Evolutionary conservation across 1,140 invertebrate genomes (phyloP).

Genomic region (Drosophila biarmipes): DNA sequence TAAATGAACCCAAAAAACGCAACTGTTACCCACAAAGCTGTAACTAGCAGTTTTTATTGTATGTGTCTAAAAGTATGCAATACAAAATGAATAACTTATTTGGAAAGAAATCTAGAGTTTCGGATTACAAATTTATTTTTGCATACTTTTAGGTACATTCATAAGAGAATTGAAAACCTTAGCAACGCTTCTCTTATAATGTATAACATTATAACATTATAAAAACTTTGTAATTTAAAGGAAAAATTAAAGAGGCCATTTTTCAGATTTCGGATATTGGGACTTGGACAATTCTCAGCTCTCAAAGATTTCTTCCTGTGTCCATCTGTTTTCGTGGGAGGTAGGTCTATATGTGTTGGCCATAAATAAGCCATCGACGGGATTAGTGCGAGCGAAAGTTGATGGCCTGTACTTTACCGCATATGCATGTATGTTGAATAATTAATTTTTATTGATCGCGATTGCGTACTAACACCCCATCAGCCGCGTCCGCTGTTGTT

Average conservation of each 20-base stretch:
- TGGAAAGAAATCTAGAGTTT: no score
- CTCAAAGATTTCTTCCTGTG: not conserved
- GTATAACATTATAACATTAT: no score
- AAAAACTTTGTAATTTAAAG: no score
- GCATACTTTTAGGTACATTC: not conserved
- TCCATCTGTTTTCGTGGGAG: not conserved
- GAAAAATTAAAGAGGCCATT: no score
- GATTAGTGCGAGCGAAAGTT: slow-evolving; percentile 66
- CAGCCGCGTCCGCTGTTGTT: slow-evolving; percentile 48
- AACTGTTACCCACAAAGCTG: no score
- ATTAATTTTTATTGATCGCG: slow-evolving; percentile 82
- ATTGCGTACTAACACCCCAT: slow-evolving; percentile 25
- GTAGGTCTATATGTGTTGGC: slow-evolving; percentile 3
- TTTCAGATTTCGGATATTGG: no score
- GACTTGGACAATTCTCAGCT: not conserved
- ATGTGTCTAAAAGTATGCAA: no score
- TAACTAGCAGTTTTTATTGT: no score
- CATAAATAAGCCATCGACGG: slow-evolving; percentile 64
- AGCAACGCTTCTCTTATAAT: no score
- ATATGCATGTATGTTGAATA: slow-evolving; percentile 67
- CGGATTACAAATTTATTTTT: not conserved
- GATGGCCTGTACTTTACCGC: slow-evolving; percentile 50
- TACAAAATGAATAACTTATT: no score
- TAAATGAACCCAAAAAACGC: no score
- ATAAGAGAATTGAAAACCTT: not conserved